Base-by-base conservation (phyloP, 2,888 invertebrate genomes). In the Cantharis rustica region DNA sequence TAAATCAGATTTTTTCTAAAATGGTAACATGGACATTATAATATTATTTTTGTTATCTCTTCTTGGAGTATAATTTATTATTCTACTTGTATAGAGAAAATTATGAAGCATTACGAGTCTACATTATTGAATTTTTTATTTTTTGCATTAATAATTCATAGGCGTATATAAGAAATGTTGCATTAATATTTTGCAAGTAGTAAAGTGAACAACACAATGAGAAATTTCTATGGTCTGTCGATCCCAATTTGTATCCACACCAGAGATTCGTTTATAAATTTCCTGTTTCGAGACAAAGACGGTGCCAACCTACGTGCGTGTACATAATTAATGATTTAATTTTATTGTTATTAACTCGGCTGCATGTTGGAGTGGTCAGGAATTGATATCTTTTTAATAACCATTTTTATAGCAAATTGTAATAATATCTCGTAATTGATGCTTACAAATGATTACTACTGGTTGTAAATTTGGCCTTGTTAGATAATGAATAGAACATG, bases 181-280 rank as follows among this genome's bases (percentile, higher is more conserved):
- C 78, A 79, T 75, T 76, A 72, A 80, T 80, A 79, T 81, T 81
- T 79, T 78, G 73, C 77, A 75, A 17, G 73, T 68, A 68, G 26
- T 73, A 73, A 80, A 81, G 80, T 82, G 83, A 83, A 82, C 79
- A 79, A 79, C 83, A 84, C 84, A 84, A 84, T 84, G 80, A 80
- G 71, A 75, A 81, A 83, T 83, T 83, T 82, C 73, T 81, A 83
- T 80, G 84, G 84, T 84, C 84, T 84, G 81, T 80, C 80, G 82
- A 77, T 80, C 78, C 64, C 20, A 66, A 78, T 79, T 75, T 69
- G 69, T 68, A 26, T 66, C 61, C 74, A n/a, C 47, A 63, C 70
- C 71, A 17, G 27, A 47, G 68, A 20, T 17, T 64, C 64, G 64
- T 26, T 69, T 26, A 26, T 31, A 69, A 69, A 69, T 31, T 69